Evolutionary conservation across 2,888 invertebrate species (phyloP).

Genomic region (Acanthoscelides obtectus): DNA sequence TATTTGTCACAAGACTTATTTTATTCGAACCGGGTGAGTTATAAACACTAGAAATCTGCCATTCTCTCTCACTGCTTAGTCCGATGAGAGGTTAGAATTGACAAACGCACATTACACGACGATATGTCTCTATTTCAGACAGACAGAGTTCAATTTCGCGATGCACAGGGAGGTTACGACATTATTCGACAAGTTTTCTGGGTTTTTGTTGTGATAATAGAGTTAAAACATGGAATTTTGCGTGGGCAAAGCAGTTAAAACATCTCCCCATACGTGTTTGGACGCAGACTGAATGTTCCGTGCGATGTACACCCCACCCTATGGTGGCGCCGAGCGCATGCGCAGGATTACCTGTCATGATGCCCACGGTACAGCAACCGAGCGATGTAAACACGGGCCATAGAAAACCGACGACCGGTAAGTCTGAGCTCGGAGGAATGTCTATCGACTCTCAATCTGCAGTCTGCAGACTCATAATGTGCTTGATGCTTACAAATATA

Average conservation of each 20-base stretch:
- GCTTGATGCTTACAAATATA: neutral
- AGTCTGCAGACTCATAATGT: neutral
- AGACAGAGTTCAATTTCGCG: neutral
- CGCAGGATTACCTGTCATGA: conserved; percentile 25
- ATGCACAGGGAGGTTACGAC: neutral
- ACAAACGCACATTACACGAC: conserved; percentile 19
- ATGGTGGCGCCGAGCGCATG: conserved; percentile 28
- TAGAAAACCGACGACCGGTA: conserved; percentile 1
- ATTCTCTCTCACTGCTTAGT: conserved; percentile 25
- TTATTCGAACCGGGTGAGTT: neutral
- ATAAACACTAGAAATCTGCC: conserved; percentile 12
- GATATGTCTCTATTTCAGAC: conserved; percentile 11
- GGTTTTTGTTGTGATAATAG: neutral
- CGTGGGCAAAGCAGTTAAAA: neutral
- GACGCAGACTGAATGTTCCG: conserved; percentile 20
- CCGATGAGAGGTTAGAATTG: conserved; percentile 31
- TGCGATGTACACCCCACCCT: conserved; percentile 30
- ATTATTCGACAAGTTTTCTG: neutral
- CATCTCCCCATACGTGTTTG: conserved; percentile 11
- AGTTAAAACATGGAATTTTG: neutral
- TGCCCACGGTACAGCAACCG: conserved; percentile 17
- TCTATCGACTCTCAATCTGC: neutral
- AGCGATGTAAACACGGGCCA: conserved; percentile 16
- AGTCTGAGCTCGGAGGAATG: neutral
- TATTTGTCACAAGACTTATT: neutral